A percentile compares a stretch with the other conserved stretches of the same genome.
phyloP scores from a whole-genome alignment of 2,113 vertebrate species.

The Cyanistes caeruleus region DNA sequence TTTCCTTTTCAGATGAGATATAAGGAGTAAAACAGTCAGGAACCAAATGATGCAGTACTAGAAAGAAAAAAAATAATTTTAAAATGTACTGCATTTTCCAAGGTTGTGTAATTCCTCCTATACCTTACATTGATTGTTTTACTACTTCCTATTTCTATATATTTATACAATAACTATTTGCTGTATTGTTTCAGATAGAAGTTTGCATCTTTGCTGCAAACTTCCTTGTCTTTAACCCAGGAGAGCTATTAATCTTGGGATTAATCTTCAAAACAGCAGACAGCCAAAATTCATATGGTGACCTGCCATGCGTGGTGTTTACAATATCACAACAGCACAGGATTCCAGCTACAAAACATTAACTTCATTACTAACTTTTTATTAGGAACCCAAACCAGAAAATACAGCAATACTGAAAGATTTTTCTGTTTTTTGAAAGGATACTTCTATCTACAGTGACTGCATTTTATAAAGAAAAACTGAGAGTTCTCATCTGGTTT shows the following conservation, averaged over 20 bases:
- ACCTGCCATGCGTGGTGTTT: not conserved
- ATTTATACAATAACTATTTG: not conserved
- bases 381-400: conserved; percentile 4
- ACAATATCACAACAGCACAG: not conserved
- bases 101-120: not conserved
- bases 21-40: conserved; percentile 34
- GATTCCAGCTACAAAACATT: conserved; percentile 1
- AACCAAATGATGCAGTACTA: not conserved
- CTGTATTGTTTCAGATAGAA: not conserved
- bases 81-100: not conserved
- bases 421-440: not conserved
- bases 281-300: not conserved
- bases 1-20: conserved; percentile 10
- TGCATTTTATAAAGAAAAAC: not conserved
- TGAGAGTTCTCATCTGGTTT: not conserved
- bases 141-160: not conserved
- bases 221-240: not conserved
- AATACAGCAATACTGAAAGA: not conserved
- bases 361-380: not conserved
- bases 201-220: not conserved
- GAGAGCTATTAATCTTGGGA: not conserved
- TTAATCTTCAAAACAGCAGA: not conserved
- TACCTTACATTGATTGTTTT: not conserved
- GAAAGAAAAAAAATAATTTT: not conserved
- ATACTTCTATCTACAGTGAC: not conserved